Evolutionary conservation across 2,888 invertebrate genomes (phyloP), one percentile per base, ranked within the genome.

Genomic region (Apoderus coryli): DNA sequence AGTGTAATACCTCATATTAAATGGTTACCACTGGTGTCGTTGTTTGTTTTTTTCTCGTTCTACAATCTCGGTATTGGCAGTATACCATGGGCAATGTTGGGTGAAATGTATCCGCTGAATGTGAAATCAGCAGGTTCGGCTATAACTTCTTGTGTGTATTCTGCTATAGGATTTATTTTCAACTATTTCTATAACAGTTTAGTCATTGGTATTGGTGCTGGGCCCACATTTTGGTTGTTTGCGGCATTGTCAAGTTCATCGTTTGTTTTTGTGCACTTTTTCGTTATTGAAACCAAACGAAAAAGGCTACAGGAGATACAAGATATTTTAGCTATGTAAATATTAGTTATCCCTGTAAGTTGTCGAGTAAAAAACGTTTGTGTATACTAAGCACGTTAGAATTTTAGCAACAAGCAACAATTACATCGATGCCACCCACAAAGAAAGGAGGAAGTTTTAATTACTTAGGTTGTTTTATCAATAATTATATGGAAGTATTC

Each of bases 271-370:
- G 37, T 40, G 22, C 28, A 37, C 12, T 32, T 41, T 25, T 30
- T 41, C n/a, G 44, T 45, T 22, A 43, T 43, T 5, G 43, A 89
- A 61, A 90, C 89, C 0, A 88, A 84, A 57, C 88, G 88, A 11
- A 76, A 80, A 59, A 78, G 77, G 44, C 66, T 88, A 44, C 73
- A 77, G 47, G 74, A 89, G 59, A 89, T 90, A 37, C 79, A 81
- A 56, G 65, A 22, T 4, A 40, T 44, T 31, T 33, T 44, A 12
- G 30, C 39, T 31, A 40, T 31, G 14, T 6, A 19, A 6, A 19
- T 6, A 7, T 19, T 19, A n/a, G n/a, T n/a, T n/a, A n/a, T n/a
- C n/a, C n/a, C n/a, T n/a, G n/a, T n/a, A n/a, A n/a, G n/a, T n/a
- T n/a, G n/a, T n/a, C n/a, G n/a, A n/a, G n/a, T n/a, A n/a, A n/a